Percentiles rank a stretch among this genome's conserved stretches.
Evolutionary conservation across 2,888 invertebrate genomes (phyloP).

Genomic region (Rotaria sp.): DNA sequence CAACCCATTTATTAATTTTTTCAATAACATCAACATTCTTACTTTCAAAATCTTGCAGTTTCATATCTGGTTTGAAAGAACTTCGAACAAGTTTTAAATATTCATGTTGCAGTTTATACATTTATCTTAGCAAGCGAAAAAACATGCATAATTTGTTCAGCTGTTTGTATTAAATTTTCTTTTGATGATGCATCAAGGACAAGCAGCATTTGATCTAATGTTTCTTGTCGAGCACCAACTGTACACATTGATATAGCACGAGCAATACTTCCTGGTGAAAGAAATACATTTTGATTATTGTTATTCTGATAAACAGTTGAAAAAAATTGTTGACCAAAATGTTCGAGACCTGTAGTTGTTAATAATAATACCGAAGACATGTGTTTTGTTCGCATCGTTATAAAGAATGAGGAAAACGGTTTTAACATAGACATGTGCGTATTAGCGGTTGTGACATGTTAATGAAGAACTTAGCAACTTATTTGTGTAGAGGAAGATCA

Average conservation of each 20-base stretch:
- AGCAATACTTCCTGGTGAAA: slow-evolving; percentile 38
- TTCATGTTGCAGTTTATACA: slow-evolving; percentile 24
- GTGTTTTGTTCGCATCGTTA: neutral
- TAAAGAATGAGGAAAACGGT: neutral
- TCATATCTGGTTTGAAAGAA: slow-evolving; percentile 44
- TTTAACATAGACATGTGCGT: too few relatives aligned
- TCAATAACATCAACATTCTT: slow-evolving; percentile 42
- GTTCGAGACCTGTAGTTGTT: neutral
- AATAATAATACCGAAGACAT: neutral
- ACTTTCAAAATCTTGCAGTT: slow-evolving; percentile 45
- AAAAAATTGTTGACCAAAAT: neutral
- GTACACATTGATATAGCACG: slow-evolving; percentile 54
- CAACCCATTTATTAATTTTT: slow-evolving; percentile 74
- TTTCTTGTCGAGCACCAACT: slow-evolving; percentile 49
- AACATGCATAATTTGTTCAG: neutral
- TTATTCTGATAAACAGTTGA: neutral
- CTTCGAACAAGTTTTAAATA: slow-evolving; percentile 41
- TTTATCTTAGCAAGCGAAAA: neutral
- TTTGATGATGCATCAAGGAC: neutral
- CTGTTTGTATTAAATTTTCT: neutral
- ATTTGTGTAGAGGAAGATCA: too few relatives aligned
- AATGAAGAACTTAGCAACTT: too few relatives aligned
- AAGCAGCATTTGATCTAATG: slow-evolving; percentile 38
- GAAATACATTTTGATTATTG: slow-evolving; percentile 32
- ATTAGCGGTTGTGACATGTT: too few relatives aligned